Evolutionary conservation across 2,113 vertebrate species (phyloP), one percentile per base, ranked within the genome.

Genomic region (Trogon surrucura): DNA sequence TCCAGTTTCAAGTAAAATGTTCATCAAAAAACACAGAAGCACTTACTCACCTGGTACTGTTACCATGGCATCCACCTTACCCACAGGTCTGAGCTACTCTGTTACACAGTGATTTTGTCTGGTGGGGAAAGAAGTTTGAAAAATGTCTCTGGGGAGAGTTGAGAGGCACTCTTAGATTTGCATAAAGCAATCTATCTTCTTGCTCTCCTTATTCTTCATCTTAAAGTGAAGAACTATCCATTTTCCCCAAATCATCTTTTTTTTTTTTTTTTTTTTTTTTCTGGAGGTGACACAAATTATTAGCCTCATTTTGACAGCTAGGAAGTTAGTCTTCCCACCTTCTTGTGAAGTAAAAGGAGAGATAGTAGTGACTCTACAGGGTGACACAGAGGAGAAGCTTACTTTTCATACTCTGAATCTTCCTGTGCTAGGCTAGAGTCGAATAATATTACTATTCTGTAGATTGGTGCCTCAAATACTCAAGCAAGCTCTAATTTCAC

Each of bases 111-210:
- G 74, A 79, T 83, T 25, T 13, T 85, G n/a, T 56, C 64, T 90
- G 48, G 9, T 70, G 29, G 9, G 18, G n/a, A 87, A 84, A 84
- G 22, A 16, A 88, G 36, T 74, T 67, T 78, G 56, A 93, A 86
- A 95, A 95, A 94, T 81, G 60, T 48, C 51, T 67, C 44, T 80
- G 22, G 30, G 38, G 34, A 77, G 32, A 48, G 22, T 11, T 74
- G n/a, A 88, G 20, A 93, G 22, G 51, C 22, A 72, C 30, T 73
- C 22, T 29, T 45, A 84, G 48, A 82, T 91, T 81, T 85, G 54
- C 85, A 96, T 91, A 89, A 88, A 85, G 54, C 17, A 85, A 86
- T 88, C 82, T 66, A 58, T 95, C 75, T 91, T 89, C 70, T 74
- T 88, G 51, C 3, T 86, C 2, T 86, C 60, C 48, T 90, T 73